Conservation (phyloP, 2,888 invertebrate genomes). For the Busseola fusca region DNA sequence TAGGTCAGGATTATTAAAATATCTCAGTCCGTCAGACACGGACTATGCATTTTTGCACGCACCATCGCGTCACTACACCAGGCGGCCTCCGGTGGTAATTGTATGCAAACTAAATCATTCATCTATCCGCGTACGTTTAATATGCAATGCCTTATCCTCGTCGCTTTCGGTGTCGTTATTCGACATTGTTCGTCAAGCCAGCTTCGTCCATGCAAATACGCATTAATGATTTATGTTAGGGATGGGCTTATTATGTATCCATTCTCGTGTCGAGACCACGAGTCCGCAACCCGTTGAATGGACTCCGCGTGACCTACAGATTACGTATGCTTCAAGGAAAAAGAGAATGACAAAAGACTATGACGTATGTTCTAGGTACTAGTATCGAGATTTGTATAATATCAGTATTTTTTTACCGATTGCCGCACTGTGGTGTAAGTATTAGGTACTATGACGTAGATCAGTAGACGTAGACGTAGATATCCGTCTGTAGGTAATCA, state of each 20-base stretch:
- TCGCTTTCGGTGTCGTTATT: conserved; percentile 67
- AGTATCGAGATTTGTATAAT: conserved; percentile 17
- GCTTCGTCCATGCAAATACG: conserved; percentile 47
- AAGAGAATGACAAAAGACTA: conserved; percentile 42
- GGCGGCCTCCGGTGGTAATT: conserved; percentile 69
- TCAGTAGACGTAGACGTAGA: conserved; percentile 8
- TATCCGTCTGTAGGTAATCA: neutral
- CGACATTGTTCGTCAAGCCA: conserved; percentile 58
- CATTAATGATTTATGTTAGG: conserved; percentile 41
- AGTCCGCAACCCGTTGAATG: conserved; percentile 28
- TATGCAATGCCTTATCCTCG: conserved; percentile 62
- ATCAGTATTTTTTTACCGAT: conserved; percentile 20
- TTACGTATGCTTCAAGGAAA: conserved; percentile 44
- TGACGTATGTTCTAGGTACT: conserved; percentile 33
- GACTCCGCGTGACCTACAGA: conserved; percentile 35
- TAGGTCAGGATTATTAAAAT: conserved; percentile 67
- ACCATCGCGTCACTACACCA: conserved; percentile 64
- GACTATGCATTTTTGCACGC: conserved; percentile 80
- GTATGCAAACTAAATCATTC: conserved; percentile 79
- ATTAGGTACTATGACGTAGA: conserved; percentile 17
- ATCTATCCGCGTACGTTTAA: conserved; percentile 67
- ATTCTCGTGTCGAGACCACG: conserved; percentile 9
- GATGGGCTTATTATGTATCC: conserved; percentile 41
- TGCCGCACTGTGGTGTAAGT: neutral
- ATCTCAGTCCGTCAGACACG: conserved; percentile 52